Conservation (phyloP, 2,113 vertebrate species). For the Paracyprichromis sp. region DNA sequence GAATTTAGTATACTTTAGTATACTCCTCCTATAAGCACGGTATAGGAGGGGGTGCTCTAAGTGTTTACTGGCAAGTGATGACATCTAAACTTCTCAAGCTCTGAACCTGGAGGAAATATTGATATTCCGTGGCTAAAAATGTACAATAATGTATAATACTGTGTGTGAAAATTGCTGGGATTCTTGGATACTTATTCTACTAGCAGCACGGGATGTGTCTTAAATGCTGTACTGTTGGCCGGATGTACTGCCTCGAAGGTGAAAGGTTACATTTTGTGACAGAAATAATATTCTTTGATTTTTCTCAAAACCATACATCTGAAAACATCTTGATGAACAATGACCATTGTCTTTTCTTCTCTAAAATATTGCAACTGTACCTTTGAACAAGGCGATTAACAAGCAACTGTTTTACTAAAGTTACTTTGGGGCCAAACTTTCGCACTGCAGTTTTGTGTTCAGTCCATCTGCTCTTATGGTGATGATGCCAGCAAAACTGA, state of each 20-base stretch:
- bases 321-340: background rate
- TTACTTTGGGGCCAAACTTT: background rate
- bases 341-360: background rate
- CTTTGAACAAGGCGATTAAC: conserved; percentile 34
- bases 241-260: conserved; percentile 1
- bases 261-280: background rate
- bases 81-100: background rate
- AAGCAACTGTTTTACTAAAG: background rate
- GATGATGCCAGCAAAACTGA: background rate
- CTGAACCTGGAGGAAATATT: conserved; percentile 1
- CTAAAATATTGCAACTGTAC: background rate
- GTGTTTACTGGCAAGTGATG: background rate
- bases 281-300: background rate
- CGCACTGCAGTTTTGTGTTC: background rate
- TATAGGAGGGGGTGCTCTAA: background rate
- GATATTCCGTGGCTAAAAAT: background rate
- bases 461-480: conserved; percentile 3
- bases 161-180: background rate
- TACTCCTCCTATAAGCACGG: background rate
- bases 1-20: background rate
- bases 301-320: background rate
- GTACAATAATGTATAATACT: background rate
- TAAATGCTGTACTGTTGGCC: background rate
- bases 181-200: background rate
- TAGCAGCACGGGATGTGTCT: background rate